Evolutionary conservation across 2,888 invertebrate species (phyloP).

Genomic region (Anthoptus insignis): DNA sequence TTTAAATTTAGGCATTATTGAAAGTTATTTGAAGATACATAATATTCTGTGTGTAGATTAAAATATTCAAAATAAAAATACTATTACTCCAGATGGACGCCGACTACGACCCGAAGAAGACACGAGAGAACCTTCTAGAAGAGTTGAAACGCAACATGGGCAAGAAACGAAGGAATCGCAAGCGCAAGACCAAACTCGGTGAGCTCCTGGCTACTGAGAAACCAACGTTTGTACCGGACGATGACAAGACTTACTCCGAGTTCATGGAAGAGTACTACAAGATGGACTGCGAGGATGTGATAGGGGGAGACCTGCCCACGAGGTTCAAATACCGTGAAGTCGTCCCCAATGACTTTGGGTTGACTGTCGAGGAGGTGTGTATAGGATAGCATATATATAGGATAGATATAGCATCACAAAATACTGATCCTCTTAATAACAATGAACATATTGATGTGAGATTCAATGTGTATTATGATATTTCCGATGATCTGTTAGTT

Average conservation of each 20-base stretch:
- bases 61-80: too few relatives aligned
- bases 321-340: constrained; percentile 97
- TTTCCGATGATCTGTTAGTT: too few relatives aligned
- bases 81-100: constrained; percentile 96
- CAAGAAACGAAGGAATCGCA: constrained; percentile 86
- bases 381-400: too few relatives aligned
- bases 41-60: too few relatives aligned
- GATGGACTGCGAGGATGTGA: constrained; percentile 98
- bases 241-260: constrained; percentile 92
- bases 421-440: too few relatives aligned
- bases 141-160: constrained; percentile 84
- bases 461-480: too few relatives aligned
- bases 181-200: constrained; percentile 92
- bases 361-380: constrained; percentile 95
- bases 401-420: too few relatives aligned
- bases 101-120: constrained; percentile 90
- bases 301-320: constrained; percentile 96
- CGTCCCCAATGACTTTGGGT: constrained; percentile 96
- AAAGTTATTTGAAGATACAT: too few relatives aligned
- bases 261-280: constrained; percentile 98
- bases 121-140: constrained; percentile 82
- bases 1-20: too few relatives aligned
- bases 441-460: too few relatives aligned
- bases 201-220: constrained; percentile 91
- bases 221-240: constrained; percentile 94